These are phyloP conservation scores for Nettapus auritus DNA, from an alignment of 2,113 vertebrate genomes.

Conservation along the genomic window DNA sequence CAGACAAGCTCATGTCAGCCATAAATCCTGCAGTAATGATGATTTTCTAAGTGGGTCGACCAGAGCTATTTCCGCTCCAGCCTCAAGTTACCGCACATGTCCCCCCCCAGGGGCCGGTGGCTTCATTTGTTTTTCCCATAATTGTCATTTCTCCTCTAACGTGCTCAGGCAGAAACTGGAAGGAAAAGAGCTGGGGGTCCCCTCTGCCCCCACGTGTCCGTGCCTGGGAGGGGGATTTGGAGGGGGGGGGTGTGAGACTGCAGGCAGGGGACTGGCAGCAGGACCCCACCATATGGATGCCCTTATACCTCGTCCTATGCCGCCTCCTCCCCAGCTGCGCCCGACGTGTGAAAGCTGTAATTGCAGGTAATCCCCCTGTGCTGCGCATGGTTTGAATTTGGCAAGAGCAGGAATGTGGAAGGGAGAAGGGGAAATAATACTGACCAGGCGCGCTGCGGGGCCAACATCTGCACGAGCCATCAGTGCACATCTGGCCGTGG, in stretches of 20 bases:
- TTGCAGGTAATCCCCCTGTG: slow-evolving; percentile 56
- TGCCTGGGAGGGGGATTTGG: not conserved
- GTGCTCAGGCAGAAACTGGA: slow-evolving; percentile 12
- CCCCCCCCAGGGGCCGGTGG: not conserved
- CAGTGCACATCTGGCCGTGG: slow-evolving; percentile 52
- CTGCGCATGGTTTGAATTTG: slow-evolving; percentile 79
- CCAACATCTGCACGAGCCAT: slow-evolving; percentile 65
- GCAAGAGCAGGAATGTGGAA: slow-evolving; percentile 74
- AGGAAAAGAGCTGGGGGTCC: not conserved
- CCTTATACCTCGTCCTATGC: not conserved
- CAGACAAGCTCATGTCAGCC: slow-evolving; percentile 75
- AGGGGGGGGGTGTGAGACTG: fast-evolving
- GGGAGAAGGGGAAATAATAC: slow-evolving; percentile 58
- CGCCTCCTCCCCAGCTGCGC: fast-evolving
- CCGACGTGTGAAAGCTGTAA: slow-evolving; percentile 30
- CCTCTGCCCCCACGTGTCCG: not conserved
- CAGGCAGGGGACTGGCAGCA: not conserved
- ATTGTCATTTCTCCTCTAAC: slow-evolving; percentile 14
- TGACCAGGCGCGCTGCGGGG: not conserved
- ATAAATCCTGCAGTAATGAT: slow-evolving; percentile 78
- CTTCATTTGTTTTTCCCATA: slow-evolving; percentile 59
- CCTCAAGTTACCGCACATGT: slow-evolving; percentile 74
- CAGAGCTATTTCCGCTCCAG: slow-evolving; percentile 79
- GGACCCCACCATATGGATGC: slow-evolving; percentile 35
- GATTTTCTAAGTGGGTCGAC: slow-evolving; percentile 81